phyloP scores from a whole-genome alignment of 2,113 vertebrate species.

The Athene noctua region DNA sequence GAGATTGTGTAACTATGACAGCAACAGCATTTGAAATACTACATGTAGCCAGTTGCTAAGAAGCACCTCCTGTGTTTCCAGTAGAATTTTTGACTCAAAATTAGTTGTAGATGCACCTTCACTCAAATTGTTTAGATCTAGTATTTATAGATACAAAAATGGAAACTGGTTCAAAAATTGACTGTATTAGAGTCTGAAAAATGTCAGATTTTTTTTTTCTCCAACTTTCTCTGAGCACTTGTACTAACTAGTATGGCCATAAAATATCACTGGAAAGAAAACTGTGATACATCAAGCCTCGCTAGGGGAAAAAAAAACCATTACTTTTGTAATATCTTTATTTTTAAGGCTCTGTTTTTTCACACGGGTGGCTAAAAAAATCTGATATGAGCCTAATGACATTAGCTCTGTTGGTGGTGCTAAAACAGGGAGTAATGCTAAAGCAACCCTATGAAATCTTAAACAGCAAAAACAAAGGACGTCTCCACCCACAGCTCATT shows the following conservation, averaged over 20 bases:
- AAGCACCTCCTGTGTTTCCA: background rate
- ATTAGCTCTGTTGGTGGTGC: background rate
- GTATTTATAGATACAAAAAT: background rate
- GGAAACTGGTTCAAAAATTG: background rate
- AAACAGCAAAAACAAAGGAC: background rate
- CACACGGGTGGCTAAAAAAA: background rate
- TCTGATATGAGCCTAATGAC: background rate
- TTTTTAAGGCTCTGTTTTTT: background rate
- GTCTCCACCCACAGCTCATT: background rate
- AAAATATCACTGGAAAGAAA: background rate
- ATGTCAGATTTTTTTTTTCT: background rate
- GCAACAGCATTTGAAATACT: background rate
- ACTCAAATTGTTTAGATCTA: background rate
- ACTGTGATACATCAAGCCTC: background rate
- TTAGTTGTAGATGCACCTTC: background rate
- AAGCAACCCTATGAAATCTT: background rate
- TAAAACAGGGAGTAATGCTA: background rate
- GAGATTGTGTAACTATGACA: background rate
- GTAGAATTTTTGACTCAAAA: background rate
- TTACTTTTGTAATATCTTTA: background rate
- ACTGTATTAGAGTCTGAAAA: background rate
- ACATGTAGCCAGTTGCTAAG: background rate
- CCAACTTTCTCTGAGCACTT: background rate
- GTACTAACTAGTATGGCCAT: background rate
- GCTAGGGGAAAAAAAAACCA: background rate